Base-by-base conservation (phyloP, 2,888 invertebrate genomes). In the Eugnorisma glareosa region DNA sequence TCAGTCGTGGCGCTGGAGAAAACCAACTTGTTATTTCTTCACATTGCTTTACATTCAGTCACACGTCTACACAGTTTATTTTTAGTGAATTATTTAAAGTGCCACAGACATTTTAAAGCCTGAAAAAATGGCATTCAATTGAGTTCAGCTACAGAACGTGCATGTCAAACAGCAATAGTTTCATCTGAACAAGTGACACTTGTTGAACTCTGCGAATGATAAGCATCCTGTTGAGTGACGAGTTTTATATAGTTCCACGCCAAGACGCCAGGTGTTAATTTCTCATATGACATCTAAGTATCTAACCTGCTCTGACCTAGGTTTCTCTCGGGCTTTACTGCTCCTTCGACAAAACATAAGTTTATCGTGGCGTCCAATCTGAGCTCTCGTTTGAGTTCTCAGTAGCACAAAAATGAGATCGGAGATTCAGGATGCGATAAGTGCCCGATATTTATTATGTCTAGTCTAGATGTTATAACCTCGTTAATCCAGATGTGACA, bases 281-380 rank as follows among this genome's bases (percentile, higher is more conserved):
- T 73, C 15, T 31, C 45, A 37, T 31, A 66, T 70, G 24, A 45
- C n/a, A 82, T 76, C 51, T 70, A 40, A 77, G 54, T 28, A 82
- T 76, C 51, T 70, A 40, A 77, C 59, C 40, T 45, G 54, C 5
- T 51, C 24, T 67, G 68, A 43, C 7, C 64, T 61, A 57, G 31
- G 83, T 72, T 63, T 68, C 68, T 64, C 51, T 35, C 48, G 24
- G n/a, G 57, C 61, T 37, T 48, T 57, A 45, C 45, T 15, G 18
- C 48, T 67, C 35, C 48, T 61, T 61, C 59, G 51, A 28, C 45
- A 15, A 64, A 73, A 67, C 40, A 28, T 43, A 31, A 43, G 8
- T 35, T 63, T 83, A 71, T 73, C 79, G n/a, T n/a, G n/a, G 45
- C 54, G 37, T 43, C 2, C n/a, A 63, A 75, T 83, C 79, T 79